Base-by-base conservation (phyloP, 2,888 invertebrate genomes). In the Lithophane socia region DNA sequence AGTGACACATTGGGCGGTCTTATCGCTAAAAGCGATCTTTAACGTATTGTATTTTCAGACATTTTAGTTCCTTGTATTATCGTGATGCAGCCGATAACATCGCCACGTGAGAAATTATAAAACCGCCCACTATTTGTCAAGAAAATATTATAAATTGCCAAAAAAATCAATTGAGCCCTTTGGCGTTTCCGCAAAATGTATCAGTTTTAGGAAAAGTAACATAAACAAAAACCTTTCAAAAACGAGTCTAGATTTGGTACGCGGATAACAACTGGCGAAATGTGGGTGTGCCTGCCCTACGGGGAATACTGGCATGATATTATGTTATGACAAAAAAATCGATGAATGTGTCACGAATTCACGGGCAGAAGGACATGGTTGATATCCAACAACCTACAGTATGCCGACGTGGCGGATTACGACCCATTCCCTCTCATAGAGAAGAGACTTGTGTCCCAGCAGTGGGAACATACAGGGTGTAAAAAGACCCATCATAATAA, bases 251-350 rank as follows among this genome's bases (percentile, higher is more conserved):
- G 47, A 37, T 76, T 75, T 76, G 21, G 18, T 5, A 9, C 5
- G n/a, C 10, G 47, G 47, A 63, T 63, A 75, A 37, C 64, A n/a
- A 16, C 37, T 0, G 37, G 16, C 12, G 2, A 37, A 54, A 8
- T 47, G 64, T n/a, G 12, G 75, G 75, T 56, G 75, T 37, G 64
- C 2, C 18, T 16, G 37, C n/a, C 8, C 37, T 47, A 3, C 16
- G 21, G 16, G 54, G 47, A 76, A 29, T 13, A 4, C 24, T 8
- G 3, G 0, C 13, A 73, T 16, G 7, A 8, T 24, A n/a, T 42
- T 21, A 29, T n/a, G 29, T 29, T 37, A 37, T n/a, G 7, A 16
- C 8, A 63, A 64, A 47, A 29, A 75, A 76, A 76, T 64, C 75
- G 75, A 75, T 75, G 75, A 18, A 0, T 21, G 13, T 24, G 75